phyloP scores from a whole-genome alignment of 2,888 invertebrate genomes.

The Aphodius granarius region DNA sequence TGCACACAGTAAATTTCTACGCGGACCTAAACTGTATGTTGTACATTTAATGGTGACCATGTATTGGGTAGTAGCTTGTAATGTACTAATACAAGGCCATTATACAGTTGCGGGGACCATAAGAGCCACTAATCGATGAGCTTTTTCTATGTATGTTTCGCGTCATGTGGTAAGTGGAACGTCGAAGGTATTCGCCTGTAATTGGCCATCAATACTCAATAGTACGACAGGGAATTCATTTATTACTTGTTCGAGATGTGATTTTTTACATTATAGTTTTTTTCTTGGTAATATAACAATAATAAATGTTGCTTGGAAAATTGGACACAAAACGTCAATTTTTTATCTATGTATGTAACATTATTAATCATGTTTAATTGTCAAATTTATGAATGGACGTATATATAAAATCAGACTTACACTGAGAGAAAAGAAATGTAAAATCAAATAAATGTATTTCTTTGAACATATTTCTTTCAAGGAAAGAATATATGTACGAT shows the following conservation, averaged over 20 bases:
- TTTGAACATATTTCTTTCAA: no score
- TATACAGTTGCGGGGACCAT: neutral
- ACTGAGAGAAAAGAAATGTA: no score
- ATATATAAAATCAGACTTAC: no score
- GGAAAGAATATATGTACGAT: no score
- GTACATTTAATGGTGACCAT: neutral
- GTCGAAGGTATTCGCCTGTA: neutral
- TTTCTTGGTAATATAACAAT: no score
- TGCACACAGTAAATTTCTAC: neutral
- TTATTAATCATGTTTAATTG: no score
- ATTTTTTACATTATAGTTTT: no score
- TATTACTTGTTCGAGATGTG: neutral
- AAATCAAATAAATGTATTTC: no score
- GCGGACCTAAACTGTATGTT: neutral
- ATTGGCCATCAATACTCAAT: neutral
- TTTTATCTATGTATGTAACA: no score
- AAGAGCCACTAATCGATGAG: neutral
- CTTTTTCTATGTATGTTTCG: neutral
- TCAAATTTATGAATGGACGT: no score
- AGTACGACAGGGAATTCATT: neutral
- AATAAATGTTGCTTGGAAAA: no score
- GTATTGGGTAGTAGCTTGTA: neutral
- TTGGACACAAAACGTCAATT: no score
- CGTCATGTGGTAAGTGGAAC: neutral
- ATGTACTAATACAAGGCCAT: neutral